A percentile compares a stretch with the other conserved stretches of the same genome.
phyloP scores from a whole-genome alignment of 2,113 vertebrate genomes.

The Elachura formosa region DNA sequence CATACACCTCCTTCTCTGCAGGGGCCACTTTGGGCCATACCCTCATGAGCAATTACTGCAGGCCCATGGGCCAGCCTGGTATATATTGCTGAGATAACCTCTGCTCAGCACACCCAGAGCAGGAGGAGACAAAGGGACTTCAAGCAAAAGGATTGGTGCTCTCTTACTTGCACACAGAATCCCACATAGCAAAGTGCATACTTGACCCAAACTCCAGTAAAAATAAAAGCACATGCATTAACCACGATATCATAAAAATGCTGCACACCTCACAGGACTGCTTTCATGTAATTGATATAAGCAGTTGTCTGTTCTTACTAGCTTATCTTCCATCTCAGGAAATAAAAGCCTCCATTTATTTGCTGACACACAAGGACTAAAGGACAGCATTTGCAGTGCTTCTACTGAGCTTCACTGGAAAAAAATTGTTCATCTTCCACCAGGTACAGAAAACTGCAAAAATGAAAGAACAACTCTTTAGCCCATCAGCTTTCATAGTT shows the following conservation, averaged over 20 bases:
- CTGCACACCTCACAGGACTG: background rate
- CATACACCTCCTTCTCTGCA: background rate
- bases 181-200: background rate
- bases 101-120: background rate
- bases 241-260: fast-evolving
- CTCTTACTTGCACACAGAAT: background rate
- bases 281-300: background rate
- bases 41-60: background rate
- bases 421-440: background rate
- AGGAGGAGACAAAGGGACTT: background rate
- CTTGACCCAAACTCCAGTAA: background rate
- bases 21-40: background rate
- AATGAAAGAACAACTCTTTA: background rate
- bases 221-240: background rate
- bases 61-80: background rate
- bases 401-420: background rate
- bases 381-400: background rate
- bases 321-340: background rate
- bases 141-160: background rate
- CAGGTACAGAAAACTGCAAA: background rate
- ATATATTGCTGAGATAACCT: background rate
- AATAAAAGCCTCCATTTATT: background rate
- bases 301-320: background rate
- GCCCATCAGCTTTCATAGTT: background rate
- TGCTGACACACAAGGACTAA: background rate